Percentiles rank a stretch among this genome's conserved stretches.
Conservation (phyloP, 2,797 vertebrate genomes). For the Epinephelus malabaricus region DNA sequence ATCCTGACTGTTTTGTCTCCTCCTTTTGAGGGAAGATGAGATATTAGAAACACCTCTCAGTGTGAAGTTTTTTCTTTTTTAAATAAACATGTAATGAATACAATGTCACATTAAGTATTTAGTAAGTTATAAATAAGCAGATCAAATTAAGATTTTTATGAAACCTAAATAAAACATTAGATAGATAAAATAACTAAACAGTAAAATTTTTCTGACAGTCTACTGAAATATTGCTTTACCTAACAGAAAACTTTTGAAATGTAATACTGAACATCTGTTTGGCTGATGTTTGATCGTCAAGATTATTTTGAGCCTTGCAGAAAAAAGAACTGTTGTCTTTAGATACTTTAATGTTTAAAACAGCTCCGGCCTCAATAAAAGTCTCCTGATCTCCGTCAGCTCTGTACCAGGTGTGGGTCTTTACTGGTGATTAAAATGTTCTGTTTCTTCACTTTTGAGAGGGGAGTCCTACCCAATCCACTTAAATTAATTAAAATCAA, state of each 20-base stretch:
- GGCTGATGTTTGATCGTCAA: background rate
- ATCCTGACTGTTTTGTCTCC: background rate
- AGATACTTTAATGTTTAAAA: background rate
- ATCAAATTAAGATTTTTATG: background rate
- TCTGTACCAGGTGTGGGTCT: constrained; percentile 25
- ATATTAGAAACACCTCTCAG: background rate
- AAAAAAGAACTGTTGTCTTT: background rate
- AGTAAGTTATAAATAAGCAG: background rate
- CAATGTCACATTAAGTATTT: too few species aligned
- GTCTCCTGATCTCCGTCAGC: background rate
- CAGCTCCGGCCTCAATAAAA: background rate
- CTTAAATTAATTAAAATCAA: too few species aligned
- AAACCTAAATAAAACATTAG: background rate
- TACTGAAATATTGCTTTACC: too few species aligned
- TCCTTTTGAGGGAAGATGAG: background rate
- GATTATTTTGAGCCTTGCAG: constrained; percentile 17
- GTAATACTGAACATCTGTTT: background rate
- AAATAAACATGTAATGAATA: too few species aligned
- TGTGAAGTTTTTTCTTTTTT: background rate
- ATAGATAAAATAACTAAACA: background rate
- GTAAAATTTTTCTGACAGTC: accelerated
- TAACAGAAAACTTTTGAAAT: background rate
- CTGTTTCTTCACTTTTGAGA: too few species aligned
- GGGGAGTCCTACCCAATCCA: too few species aligned
- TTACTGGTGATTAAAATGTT: background rate